A percentile compares a stretch with the other conserved stretches of the same genome.
phyloP scores from a whole-genome alignment of 2,888 invertebrate species.

The Leucophenga montana region DNA sequence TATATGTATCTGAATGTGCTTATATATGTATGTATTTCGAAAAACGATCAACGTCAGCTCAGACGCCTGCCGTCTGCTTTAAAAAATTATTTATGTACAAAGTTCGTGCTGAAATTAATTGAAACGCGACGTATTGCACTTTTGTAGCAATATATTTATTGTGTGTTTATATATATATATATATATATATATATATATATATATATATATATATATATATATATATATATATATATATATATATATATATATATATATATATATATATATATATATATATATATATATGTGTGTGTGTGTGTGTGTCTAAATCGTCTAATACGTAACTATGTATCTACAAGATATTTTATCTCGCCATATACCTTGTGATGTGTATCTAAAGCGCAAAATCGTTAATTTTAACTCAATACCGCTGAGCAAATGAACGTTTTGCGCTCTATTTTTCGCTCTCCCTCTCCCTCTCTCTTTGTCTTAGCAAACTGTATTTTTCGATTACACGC shows the following conservation, averaged over 20 bases:
- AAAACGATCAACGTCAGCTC: no score
- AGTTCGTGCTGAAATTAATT: slow-evolving; percentile 64
- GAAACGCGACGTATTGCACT: slow-evolving; percentile 30
- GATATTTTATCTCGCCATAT: slow-evolving; percentile 37
- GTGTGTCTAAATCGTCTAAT: background rate
- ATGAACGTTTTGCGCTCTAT: background rate
- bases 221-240: no score
- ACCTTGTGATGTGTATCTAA: slow-evolving; percentile 52
- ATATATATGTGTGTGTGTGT: background rate
- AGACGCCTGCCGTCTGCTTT: background rate
- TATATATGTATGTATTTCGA: no score
- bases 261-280: no score
- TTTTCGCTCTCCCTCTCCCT: background rate
- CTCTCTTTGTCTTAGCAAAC: background rate
- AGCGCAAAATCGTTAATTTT: slow-evolving; percentile 67
- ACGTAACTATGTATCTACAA: slow-evolving; percentile 38
- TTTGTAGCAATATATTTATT: no score
- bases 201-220: no score
- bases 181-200: no score
- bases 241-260: no score
- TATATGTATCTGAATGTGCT: no score
- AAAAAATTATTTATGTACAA: slow-evolving; percentile 59
- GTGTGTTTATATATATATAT: no score
- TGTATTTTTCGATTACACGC: no score
- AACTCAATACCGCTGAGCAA: background rate